These are phyloP conservation scores for Crocallis elinguaria DNA, from an alignment of 2,888 invertebrate species.

Conservation along the genomic window DNA sequence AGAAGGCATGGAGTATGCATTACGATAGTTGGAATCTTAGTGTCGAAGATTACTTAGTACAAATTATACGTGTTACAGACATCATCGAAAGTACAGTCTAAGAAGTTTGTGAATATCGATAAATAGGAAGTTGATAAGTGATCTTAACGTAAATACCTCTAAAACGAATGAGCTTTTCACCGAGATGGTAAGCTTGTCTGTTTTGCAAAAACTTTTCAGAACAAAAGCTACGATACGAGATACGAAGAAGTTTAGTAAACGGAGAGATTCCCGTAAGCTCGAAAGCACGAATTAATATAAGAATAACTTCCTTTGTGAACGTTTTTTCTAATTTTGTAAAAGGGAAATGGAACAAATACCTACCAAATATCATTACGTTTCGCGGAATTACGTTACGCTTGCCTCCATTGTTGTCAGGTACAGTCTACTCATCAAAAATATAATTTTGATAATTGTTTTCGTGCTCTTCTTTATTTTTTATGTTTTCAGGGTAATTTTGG, in stretches of 20 bases:
- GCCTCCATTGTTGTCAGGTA: slow-evolving; percentile 25
- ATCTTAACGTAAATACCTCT: too few relatives aligned
- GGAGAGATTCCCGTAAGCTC: slow-evolving; percentile 14
- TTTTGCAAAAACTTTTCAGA: not conserved
- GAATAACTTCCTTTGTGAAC: slow-evolving; percentile 34
- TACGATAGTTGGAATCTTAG: too few relatives aligned
- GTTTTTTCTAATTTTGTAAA: slow-evolving; percentile 31
- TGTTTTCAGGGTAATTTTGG: slow-evolving; percentile 19
- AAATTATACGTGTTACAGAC: too few relatives aligned
- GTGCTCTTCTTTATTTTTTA: slow-evolving; percentile 16
- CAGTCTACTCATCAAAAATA: slow-evolving; percentile 29
- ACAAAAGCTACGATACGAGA: not conserved
- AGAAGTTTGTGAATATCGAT: too few relatives aligned
- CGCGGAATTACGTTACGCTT: slow-evolving; percentile 25
- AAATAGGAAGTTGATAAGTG: too few relatives aligned
- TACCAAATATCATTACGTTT: slow-evolving; percentile 38
- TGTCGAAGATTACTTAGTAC: too few relatives aligned
- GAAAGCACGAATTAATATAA: slow-evolving; percentile 30
- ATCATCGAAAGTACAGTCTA: too few relatives aligned
- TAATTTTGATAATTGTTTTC: slow-evolving; percentile 29
- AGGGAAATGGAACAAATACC: slow-evolving; percentile 35
- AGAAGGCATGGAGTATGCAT: too few relatives aligned
- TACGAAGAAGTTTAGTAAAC: slow-evolving; percentile 1
- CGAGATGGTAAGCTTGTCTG: too few relatives aligned
- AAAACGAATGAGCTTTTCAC: too few relatives aligned